These are phyloP conservation scores for Thalassophryne amazonica DNA, from an alignment of 2,797 vertebrate genomes.

Conservation along the genomic window DNA sequence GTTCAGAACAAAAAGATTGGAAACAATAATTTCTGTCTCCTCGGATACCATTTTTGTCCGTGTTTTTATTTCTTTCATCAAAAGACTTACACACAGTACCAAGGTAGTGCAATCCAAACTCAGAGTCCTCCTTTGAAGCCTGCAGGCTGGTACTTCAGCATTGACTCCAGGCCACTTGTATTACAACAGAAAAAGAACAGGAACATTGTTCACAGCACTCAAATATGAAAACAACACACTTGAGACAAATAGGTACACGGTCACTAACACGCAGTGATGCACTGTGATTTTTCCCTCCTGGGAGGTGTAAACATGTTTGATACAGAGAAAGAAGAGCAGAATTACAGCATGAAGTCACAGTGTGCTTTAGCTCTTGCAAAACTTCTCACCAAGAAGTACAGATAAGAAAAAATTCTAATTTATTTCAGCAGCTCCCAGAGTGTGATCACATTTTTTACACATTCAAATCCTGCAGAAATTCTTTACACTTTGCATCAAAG, in stretches of 20 bases:
- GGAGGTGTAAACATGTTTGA: slow-evolving; percentile 23
- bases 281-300: slow-evolving; percentile 12
- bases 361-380: slow-evolving; percentile 11
- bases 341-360: slow-evolving; percentile 25
- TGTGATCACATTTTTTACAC: slow-evolving; percentile 17
- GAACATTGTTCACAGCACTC: slow-evolving; percentile 21
- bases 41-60: neutral
- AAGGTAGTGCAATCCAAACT: slow-evolving; percentile 3
- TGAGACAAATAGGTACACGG: slow-evolving; percentile 10
- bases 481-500: slow-evolving; percentile 2
- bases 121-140: slow-evolving; percentile 44
- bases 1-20: neutral
- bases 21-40: neutral
- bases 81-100: slow-evolving; percentile 15
- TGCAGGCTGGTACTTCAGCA: slow-evolving; percentile 17
- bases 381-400: slow-evolving; percentile 35
- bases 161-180: slow-evolving; percentile 25
- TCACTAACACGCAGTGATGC: neutral
- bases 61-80: slow-evolving; percentile 17
- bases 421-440: slow-evolving; percentile 32
- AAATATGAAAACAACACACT: slow-evolving; percentile 18
- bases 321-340: neutral
- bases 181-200: slow-evolving; percentile 30
- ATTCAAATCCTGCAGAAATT: slow-evolving; percentile 10
- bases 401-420: slow-evolving; percentile 52